Conservation (phyloP, 2,113 vertebrate genomes). For the Centropristis striata region DNA sequence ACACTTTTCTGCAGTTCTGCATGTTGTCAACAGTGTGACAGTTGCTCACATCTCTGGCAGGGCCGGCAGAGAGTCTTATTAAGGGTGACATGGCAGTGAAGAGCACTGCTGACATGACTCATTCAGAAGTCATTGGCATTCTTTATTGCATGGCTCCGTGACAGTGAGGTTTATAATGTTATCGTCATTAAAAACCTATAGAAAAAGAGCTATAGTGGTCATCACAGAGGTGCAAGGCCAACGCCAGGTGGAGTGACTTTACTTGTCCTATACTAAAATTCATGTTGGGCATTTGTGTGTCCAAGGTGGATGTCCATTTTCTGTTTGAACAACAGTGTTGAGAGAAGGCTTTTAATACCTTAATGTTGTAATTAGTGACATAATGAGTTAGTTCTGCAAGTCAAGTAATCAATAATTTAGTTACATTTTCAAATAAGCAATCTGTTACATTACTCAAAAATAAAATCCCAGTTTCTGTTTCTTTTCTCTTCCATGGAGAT, state of each 20-base stretch:
- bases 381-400: too few species aligned
- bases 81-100: constrained; percentile 39
- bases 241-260: not conserved
- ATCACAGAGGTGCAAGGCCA: not conserved
- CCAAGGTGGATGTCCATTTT: not conserved
- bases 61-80: constrained; percentile 56
- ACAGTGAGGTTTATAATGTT: not conserved
- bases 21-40: constrained; percentile 57
- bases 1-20: constrained; percentile 63
- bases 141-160: constrained; percentile 1
- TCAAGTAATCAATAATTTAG: too few species aligned
- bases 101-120: constrained; percentile 33
- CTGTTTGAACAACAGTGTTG: not conserved
- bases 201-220: constrained; percentile 3
- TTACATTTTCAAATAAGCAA: too few species aligned
- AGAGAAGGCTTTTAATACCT: too few species aligned
- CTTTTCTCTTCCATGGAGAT: too few species aligned
- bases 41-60: constrained; percentile 53
- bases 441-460: too few species aligned
- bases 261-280: not conserved
- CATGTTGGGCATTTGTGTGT: not conserved
- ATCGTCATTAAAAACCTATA: constrained; percentile 25
- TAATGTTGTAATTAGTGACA: too few species aligned
- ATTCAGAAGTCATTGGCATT: constrained; percentile 45
- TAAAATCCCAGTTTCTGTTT: too few species aligned